Evolutionary conservation across 1,140 invertebrate genomes (phyloP).

Genomic region (Lycorma delicatula): DNA sequence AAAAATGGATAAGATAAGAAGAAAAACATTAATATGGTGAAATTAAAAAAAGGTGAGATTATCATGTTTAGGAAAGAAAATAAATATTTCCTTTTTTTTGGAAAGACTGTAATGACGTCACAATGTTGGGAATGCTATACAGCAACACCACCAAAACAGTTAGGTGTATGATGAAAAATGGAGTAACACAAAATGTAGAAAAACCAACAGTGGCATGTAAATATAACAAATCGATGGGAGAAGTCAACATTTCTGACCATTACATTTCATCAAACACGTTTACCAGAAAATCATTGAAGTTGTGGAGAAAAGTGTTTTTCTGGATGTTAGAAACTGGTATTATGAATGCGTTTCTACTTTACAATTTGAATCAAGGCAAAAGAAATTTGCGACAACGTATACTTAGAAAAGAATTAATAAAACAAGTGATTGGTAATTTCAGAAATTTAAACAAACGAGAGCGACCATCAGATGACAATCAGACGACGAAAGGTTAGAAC

Average conservation of each 20-base stretch:
- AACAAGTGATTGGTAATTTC: no score
- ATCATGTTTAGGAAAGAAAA: not conserved
- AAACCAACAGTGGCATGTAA: constrained; percentile 7
- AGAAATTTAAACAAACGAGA: no score
- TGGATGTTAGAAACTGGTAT: no score
- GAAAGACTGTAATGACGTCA: not conserved
- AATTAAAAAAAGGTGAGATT: constrained; percentile 3
- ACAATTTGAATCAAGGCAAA: no score
- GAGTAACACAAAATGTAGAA: not conserved
- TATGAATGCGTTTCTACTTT: no score
- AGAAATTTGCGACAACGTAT: no score
- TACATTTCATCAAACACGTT: not conserved
- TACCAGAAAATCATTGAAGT: constrained; percentile 4
- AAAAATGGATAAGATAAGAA: not conserved
- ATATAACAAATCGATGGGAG: constrained; percentile 6
- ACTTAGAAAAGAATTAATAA: no score
- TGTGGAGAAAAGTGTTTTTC: constrained; percentile 12
- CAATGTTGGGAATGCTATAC: not conserved
- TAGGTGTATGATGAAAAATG: not conserved
- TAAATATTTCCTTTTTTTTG: not conserved
- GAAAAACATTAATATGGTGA: no score
- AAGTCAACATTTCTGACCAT: not conserved
- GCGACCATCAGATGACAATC: no score
- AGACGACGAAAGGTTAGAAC: no score
- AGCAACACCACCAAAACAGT: not conserved